Conservation (phyloP, 2,888 invertebrate genomes). For the Tetragonula carbonaria region DNA sequence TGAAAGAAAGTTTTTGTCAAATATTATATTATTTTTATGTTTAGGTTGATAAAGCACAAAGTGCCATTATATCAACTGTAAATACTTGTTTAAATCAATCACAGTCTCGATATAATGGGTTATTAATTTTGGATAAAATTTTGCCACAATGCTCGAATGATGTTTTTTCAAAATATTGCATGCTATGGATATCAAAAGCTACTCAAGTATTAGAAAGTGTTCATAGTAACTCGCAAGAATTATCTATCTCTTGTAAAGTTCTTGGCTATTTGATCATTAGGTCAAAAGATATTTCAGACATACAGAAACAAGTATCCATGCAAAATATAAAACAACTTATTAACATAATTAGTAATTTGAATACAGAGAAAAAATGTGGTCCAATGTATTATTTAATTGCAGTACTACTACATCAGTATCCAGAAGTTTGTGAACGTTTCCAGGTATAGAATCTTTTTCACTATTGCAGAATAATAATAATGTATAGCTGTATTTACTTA, state of each 20-base stretch:
- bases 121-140: slow-evolving; percentile 70
- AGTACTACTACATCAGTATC: slow-evolving; percentile 77
- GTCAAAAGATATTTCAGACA: slow-evolving; percentile 76
- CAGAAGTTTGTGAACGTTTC: slow-evolving; percentile 77
- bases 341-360: slow-evolving; percentile 66
- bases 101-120: slow-evolving; percentile 69
- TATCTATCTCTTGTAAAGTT: slow-evolving; percentile 73
- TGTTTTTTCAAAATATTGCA: slow-evolving; percentile 71
- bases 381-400: slow-evolving; percentile 75
- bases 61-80: slow-evolving; percentile 68
- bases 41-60: slow-evolving; percentile 71
- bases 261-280: slow-evolving; percentile 68
- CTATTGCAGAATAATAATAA: neutral
- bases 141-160: slow-evolving; percentile 70
- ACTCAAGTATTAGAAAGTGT: slow-evolving; percentile 73
- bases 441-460: slow-evolving; percentile 71
- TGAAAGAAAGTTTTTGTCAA: neutral
- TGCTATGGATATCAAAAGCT: slow-evolving; percentile 77
- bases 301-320: slow-evolving; percentile 79
- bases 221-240: slow-evolving; percentile 63
- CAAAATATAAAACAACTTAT: slow-evolving; percentile 78
- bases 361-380: slow-evolving; percentile 57
- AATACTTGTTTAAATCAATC: slow-evolving; percentile 77
- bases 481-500: neutral
- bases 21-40: slow-evolving; percentile 22